Evolutionary conservation across 30 jellyfish, hydroid and myxozoan species (phyloP).

Genomic region (Aurelia sp.): DNA sequence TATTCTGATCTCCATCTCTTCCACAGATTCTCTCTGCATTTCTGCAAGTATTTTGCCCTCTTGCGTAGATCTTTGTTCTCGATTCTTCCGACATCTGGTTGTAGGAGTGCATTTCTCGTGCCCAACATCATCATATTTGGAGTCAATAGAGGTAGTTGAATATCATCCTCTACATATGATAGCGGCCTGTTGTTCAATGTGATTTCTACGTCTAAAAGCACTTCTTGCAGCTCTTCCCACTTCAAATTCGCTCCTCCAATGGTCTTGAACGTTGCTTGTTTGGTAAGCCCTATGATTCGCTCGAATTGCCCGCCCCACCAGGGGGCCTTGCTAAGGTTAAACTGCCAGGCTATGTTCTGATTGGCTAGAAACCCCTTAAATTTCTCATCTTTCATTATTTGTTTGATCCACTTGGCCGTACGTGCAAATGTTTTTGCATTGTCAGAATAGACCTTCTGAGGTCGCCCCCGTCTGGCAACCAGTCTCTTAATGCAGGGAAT

Average conservation of each 20-base stretch:
- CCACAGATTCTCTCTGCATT: slow-evolving; percentile 50
- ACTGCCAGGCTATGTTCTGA: slow-evolving; percentile 58
- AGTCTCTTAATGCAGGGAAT: slow-evolving; percentile 46
- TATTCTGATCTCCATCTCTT: slow-evolving; percentile 64
- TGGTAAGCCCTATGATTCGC: slow-evolving; percentile 54
- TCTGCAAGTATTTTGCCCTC: slow-evolving; percentile 50
- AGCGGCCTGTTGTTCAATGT: slow-evolving; percentile 63
- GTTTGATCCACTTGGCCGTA: slow-evolving; percentile 50
- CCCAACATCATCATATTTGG: slow-evolving; percentile 59
- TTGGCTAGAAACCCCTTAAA: slow-evolving; percentile 3
- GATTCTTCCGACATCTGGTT: slow-evolving; percentile 7
- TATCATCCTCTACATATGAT: slow-evolving; percentile 54
- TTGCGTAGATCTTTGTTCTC: slow-evolving; percentile 52
- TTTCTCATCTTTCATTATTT: slow-evolving; percentile 41
- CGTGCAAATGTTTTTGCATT: slow-evolving; percentile 40
- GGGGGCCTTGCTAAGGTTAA: slow-evolving; percentile 69
- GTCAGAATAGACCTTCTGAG: slow-evolving; percentile 57
- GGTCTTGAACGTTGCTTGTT: slow-evolving; percentile 57
- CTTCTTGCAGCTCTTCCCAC: slow-evolving; percentile 45
- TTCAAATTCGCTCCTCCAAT: slow-evolving; percentile 38
- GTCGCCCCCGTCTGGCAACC: slow-evolving; percentile 70
- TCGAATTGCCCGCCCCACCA: slow-evolving; percentile 79
- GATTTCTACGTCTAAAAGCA: slow-evolving; percentile 55
- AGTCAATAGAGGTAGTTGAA: slow-evolving; percentile 50
- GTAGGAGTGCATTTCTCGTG: neutral